These are phyloP conservation scores for Meganola albula DNA, from an alignment of 2,888 invertebrate genomes.

Conservation along the genomic window DNA sequence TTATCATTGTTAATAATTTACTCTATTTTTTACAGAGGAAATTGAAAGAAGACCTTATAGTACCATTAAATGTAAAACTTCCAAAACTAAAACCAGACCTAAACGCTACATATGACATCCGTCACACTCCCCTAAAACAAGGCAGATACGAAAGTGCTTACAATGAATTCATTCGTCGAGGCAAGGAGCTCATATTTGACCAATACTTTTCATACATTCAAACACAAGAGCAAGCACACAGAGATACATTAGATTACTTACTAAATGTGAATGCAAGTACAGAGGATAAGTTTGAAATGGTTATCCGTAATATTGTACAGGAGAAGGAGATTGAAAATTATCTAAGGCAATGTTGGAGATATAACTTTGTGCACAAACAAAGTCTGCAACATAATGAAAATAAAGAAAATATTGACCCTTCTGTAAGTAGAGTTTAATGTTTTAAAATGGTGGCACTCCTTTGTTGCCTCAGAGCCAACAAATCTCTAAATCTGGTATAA, in stretches of 20 bases:
- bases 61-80: conserved; percentile 51
- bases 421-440: conserved; percentile 37
- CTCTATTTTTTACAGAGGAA: conserved; percentile 44
- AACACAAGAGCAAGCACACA: conserved; percentile 31
- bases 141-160: conserved; percentile 57
- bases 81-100: conserved; percentile 47
- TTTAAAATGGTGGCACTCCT: too few relatives aligned
- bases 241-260: conserved; percentile 47
- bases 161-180: conserved; percentile 57
- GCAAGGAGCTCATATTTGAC: conserved; percentile 61
- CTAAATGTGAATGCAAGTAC: conserved; percentile 56
- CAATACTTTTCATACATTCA: conserved; percentile 40
- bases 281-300: conserved; percentile 59
- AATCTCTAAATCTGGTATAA: too few relatives aligned
- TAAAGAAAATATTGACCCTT: conserved; percentile 35
- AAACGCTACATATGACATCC: conserved; percentile 51
- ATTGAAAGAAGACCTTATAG: conserved; percentile 49
- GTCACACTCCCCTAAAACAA: conserved; percentile 50
- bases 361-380: conserved; percentile 51
- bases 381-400: conserved; percentile 32
- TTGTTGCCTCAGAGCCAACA: too few relatives aligned
- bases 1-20: neutral
- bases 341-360: conserved; percentile 63
- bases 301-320: conserved; percentile 44
- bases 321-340: conserved; percentile 64